phyloP scores from a whole-genome alignment of 2,797 vertebrate species.

The Ispidina picta region DNA sequence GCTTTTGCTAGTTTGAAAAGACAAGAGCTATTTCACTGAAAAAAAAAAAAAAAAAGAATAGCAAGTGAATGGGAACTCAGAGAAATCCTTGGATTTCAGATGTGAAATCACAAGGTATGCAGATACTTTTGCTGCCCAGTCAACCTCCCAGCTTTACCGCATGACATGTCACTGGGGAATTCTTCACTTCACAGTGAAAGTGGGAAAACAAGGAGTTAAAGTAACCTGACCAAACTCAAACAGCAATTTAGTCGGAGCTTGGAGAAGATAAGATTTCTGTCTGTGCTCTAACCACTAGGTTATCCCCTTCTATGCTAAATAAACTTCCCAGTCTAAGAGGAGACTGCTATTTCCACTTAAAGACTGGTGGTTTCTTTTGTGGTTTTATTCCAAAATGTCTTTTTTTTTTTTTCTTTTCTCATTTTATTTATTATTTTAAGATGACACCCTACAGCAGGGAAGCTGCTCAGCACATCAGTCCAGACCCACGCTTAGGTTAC shows the following conservation, averaged over 20 bases:
- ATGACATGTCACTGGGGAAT: neutral
- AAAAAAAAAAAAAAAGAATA: neutral
- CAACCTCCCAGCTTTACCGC: neutral
- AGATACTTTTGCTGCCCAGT: neutral
- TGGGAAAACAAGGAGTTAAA: slow-evolving; percentile 31
- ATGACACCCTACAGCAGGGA: neutral
- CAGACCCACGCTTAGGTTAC: neutral
- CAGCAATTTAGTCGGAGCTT: neutral
- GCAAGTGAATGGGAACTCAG: neutral
- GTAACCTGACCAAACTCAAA: slow-evolving; percentile 5
- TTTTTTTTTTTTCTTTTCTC: too few relatives aligned
- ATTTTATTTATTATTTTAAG: neutral
- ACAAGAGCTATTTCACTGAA: slow-evolving; percentile 2
- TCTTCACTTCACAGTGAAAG: neutral
- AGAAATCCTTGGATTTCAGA: neutral
- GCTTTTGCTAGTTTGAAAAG: slow-evolving; percentile 46
- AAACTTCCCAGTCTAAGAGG: neutral
- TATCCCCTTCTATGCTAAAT: slow-evolving; percentile 34
- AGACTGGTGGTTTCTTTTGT: neutral
- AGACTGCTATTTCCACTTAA: neutral
- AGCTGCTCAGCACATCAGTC: neutral
- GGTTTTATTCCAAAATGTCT: neutral
- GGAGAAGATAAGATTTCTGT: slow-evolving; percentile 20
- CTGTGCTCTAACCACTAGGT: neutral
- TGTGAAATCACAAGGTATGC: neutral